Conservation (phyloP, 2,888 invertebrate genomes). For the Choreutis nemorana region DNA sequence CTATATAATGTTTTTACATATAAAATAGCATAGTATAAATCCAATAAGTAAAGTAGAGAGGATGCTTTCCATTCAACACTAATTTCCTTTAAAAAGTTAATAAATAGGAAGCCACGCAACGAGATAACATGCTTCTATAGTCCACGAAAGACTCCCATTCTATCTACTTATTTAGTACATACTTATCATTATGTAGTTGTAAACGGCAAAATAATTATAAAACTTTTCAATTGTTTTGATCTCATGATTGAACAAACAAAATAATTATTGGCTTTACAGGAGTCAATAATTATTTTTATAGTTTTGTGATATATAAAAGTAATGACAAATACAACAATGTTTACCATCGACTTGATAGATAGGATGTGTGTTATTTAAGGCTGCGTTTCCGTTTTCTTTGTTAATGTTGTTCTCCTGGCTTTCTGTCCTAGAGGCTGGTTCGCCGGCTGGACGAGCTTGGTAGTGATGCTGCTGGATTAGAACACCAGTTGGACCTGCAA, state of each 20-base stretch:
- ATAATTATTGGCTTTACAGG: background rate
- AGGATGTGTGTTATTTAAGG: constrained; percentile 35
- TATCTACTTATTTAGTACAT: no score
- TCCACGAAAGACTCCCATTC: no score
- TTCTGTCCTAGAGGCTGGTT: constrained; percentile 22
- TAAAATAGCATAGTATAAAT: background rate
- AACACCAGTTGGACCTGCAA: constrained; percentile 83
- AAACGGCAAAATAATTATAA: no score
- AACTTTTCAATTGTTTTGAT: no score
- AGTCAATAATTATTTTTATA: background rate
- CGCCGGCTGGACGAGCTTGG: constrained; percentile 79
- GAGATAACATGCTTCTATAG: no score
- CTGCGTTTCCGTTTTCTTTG: constrained; percentile 34
- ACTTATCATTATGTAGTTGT: no score
- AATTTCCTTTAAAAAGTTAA: background rate
- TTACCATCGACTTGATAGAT: constrained; percentile 56
- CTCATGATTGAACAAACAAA: background rate
- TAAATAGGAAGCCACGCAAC: no score
- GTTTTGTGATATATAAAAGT: background rate
- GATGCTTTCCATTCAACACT: background rate
- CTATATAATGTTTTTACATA: no score
- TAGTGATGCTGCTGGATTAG: constrained; percentile 94
- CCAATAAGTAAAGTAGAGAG: background rate
- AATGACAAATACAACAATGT: constrained; percentile 7
- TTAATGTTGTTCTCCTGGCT: constrained; percentile 17